phyloP scores from a whole-genome alignment of 2,888 invertebrate genomes.

The Cephonodes hylas region DNA sequence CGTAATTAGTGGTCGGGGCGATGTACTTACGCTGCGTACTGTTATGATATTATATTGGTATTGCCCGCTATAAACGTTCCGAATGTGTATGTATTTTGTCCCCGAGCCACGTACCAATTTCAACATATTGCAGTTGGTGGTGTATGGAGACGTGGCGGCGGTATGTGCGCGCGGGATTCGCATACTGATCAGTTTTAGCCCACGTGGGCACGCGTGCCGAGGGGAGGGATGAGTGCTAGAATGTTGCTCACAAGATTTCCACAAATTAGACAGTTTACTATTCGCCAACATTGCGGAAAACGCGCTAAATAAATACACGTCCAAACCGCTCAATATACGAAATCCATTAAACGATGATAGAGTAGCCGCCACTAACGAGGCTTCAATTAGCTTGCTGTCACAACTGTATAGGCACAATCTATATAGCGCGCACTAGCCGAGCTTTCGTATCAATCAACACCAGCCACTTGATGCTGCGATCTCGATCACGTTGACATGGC shows the following conservation, averaged over 20 bases:
- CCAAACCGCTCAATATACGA: background rate
- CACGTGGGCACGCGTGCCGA: constrained; percentile 10
- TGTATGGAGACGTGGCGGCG: constrained; percentile 46
- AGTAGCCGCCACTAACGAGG: constrained; percentile 7
- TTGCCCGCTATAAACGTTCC: background rate
- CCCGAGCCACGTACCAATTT: constrained; percentile 68
- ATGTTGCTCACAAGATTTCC: constrained; percentile 7
- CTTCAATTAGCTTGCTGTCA: constrained; percentile 11
- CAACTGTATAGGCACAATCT: background rate
- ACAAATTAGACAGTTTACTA: constrained; percentile 9
- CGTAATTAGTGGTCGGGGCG: background rate
- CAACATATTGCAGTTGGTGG: constrained; percentile 70
- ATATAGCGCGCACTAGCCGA: background rate
- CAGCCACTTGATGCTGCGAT: constrained; percentile 29
- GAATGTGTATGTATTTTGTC: constrained; percentile 41
- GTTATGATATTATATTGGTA: constrained; percentile 1
- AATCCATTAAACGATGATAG: constrained; percentile 10
- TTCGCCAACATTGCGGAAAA: background rate
- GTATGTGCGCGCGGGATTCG: constrained; percentile 51
- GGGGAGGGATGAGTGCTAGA: no score
- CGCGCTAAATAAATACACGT: background rate
- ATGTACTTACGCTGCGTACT: background rate
- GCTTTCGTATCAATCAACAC: constrained; percentile 32
- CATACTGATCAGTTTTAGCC: constrained; percentile 52
- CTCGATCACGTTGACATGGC: constrained; percentile 33